Evolutionary conservation across 2,888 invertebrate genomes (phyloP), one percentile per base, ranked within the genome.

Genomic region (Minunthozetes semirufus): DNA sequence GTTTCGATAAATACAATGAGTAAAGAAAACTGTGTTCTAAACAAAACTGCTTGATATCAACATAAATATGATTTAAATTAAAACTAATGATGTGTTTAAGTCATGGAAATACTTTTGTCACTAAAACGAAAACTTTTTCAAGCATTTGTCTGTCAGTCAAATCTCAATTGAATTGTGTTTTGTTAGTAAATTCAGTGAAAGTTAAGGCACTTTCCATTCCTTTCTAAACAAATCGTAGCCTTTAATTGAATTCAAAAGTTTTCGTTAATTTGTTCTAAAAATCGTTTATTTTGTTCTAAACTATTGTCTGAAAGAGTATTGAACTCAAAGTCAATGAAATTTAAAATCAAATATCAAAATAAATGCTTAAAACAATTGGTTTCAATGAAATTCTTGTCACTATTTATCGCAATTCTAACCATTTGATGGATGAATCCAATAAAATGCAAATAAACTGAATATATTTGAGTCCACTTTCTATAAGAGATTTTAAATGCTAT

Each of bases 101-200:
- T 66, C 66, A 66, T 66, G 66, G 66, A 66, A 66, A 42, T 42
- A 66, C 29, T 15, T 59, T 59, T 66, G 66, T 66, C 66, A 66
- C 19, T 42, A 66, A 66, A 63, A 22, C 27, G 27, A 59, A 59
- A 66, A 38, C 33, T 66, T 33, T 63, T 66, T 38, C 19, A 59
- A 29, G 17, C 29, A 42, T 1, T 42, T 42, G 5, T 22, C 33
- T 33, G 3, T 33, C 33, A 33, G 3, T 33, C 33, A 33, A 33
- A 5, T 33, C 4, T 33, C 4, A 5, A 33, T 33, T 33, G 33
- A 33, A 33, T 33, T 33, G 33, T 33, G 33, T 33, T 33, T 33
- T 42, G 15, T 27, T 29, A 8, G 33, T 66, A 42, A 66, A 33
- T 42, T 33, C 19, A 66, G 42, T 42, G 15, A 19, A 66, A 66